Evolutionary conservation across 1,140 invertebrate species (phyloP).

Genomic region (Halesus radiatus): DNA sequence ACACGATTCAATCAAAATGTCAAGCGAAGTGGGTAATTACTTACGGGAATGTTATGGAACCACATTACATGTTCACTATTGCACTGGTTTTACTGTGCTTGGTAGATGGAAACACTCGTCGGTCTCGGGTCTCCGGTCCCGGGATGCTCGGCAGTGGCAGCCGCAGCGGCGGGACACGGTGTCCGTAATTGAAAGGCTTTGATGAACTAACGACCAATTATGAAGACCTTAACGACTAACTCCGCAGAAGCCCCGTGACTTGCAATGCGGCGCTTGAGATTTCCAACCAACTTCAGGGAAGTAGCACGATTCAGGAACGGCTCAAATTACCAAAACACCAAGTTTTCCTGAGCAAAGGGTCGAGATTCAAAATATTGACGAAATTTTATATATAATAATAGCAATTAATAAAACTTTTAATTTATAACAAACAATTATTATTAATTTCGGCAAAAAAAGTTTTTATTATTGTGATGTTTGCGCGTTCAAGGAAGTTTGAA

Average conservation of each 20-base stretch:
- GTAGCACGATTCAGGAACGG: not conserved
- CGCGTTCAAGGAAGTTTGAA: no score
- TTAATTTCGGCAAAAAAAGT: no score
- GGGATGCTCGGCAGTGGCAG: not conserved
- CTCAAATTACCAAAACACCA: not conserved
- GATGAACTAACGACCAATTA: conserved; percentile 48
- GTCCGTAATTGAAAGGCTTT: conserved; percentile 50
- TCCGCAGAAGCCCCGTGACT: conserved; percentile 12
- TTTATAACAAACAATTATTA: no score
- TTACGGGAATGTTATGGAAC: no score
- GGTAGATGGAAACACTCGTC: no score
- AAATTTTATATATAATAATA: no score
- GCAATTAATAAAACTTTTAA: no score
- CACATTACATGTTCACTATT: no score
- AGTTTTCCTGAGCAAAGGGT: not conserved
- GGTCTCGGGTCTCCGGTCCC: not conserved
- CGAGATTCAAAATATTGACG: not conserved
- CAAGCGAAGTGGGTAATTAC: no score
- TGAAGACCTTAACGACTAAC: conserved; percentile 39
- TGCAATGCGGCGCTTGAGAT: not conserved
- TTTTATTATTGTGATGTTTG: no score
- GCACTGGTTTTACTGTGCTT: no score
- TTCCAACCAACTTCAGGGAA: not conserved
- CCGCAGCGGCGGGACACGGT: not conserved
- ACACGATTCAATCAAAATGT: no score